These are phyloP conservation scores for Diaperis boleti DNA, from an alignment of 2,888 invertebrate genomes.

Conservation along the genomic window DNA sequence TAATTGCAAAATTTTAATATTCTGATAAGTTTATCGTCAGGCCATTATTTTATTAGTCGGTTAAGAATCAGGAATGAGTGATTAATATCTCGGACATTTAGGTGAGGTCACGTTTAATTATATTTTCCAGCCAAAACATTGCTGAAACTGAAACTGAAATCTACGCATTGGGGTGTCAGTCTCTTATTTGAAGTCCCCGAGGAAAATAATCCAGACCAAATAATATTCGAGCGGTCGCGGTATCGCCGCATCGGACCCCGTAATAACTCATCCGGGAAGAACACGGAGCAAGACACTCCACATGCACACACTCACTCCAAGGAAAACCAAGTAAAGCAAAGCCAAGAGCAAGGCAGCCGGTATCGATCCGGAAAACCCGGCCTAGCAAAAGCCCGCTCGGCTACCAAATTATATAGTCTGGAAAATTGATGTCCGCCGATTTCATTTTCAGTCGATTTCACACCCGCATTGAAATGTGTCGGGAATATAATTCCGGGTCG, in stretches of 20 bases:
- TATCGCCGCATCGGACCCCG: conserved; percentile 43
- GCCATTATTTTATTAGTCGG: neutral
- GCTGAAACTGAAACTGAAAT: no score
- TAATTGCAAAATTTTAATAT: neutral
- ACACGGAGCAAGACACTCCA: conserved; percentile 16
- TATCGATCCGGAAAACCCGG: conserved; percentile 46
- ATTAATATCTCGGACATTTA: neutral
- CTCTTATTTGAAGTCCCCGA: no score
- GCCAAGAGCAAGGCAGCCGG: conserved; percentile 42
- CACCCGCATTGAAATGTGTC: conserved; percentile 63
- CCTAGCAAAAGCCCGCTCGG: conserved; percentile 42
- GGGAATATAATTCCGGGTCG: conserved; percentile 62
- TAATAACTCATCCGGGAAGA: conserved; percentile 51
- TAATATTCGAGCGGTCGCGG: no score
- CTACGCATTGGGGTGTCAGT: no score
- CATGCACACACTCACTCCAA: conserved; percentile 33
- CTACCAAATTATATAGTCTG: conserved; percentile 62
- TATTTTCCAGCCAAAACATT: no score
- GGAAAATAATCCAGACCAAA: no score
- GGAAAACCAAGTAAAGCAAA: no score
- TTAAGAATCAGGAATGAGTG: neutral
- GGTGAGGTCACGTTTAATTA: no score
- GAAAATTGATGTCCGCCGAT: conserved; percentile 65
- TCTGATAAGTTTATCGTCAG: neutral
- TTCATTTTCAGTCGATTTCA: conserved; percentile 65